Evolutionary conservation across 2,113 vertebrate species (phyloP).

Genomic region (Scomber colias): DNA sequence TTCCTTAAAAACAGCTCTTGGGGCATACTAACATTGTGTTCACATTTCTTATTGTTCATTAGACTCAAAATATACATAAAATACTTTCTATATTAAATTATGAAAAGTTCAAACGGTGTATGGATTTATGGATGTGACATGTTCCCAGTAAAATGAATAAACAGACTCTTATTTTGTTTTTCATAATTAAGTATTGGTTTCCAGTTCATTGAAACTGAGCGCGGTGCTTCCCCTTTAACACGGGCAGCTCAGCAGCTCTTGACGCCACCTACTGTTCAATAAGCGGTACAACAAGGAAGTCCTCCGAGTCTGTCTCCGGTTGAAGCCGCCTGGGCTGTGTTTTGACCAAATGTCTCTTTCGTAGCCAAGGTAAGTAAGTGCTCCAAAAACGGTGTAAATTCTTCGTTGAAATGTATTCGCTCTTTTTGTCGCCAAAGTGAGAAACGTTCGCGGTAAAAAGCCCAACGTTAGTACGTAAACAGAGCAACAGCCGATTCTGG

Average conservation of each 20-base stretch:
- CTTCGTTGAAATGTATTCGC: neutral
- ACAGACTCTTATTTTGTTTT: too few relatives aligned
- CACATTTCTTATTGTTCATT: too few relatives aligned
- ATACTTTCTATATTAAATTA: too few relatives aligned
- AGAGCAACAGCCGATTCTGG: neutral
- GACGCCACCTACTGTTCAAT: conserved; percentile 22
- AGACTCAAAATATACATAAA: too few relatives aligned
- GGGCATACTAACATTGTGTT: too few relatives aligned
- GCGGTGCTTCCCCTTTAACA: conserved; percentile 23
- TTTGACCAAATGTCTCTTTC: conserved; percentile 17
- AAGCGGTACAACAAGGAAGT: conserved; percentile 67
- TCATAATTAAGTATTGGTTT: too few relatives aligned
- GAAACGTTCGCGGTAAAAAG: neutral
- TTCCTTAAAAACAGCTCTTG: too few relatives aligned
- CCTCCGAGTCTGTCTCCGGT: neutral
- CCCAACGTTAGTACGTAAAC: neutral
- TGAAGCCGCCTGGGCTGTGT: neutral
- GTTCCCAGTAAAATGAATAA: too few relatives aligned
- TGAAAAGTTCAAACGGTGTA: too few relatives aligned
- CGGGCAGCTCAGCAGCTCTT: neutral
- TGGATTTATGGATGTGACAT: too few relatives aligned
- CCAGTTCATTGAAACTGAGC: too few relatives aligned
- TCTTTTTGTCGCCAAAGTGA: neutral
- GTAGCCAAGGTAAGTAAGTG: conserved; percentile 58
- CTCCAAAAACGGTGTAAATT: accelerated